Base-by-base conservation (phyloP, 2,888 invertebrate species). In the Oxyteleia sp. region DNA sequence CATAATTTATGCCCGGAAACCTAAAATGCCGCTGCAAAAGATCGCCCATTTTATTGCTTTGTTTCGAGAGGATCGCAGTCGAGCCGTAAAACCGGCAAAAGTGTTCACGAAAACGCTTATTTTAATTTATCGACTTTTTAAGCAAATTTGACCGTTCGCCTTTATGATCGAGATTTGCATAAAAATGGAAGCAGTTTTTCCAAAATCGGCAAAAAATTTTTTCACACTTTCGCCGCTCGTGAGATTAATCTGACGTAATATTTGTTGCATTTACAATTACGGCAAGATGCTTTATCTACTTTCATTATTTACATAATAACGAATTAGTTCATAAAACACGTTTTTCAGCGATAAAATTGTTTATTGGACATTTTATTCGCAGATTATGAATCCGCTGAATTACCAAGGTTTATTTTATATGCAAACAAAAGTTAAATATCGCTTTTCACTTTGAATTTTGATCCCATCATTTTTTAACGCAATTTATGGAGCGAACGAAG, bases 71-170 rank as follows among this genome's bases (percentile, higher is more conserved):
- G 35, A 64, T 74, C 35, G 63, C 20, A n/a, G 20, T 26, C 20
- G 15, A n/a, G 18, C 38, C 23, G 45, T 64, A 51, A 64, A 51
- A 51, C 15, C 32, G 18, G 57, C 16, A 75, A 66, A 66, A 75
- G 53, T 35, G 64, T 23, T 32, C 59, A 68, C 61, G 55, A 35
- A 61, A 68, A 66, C 68, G 76, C 53, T 53, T 53, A 63, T 68
- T 78, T 68, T 43, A 78, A 78, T 78, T 78, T 78, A 78, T 69
- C 43, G 78, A 78, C 53, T 68, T 78, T 78, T 78, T 78, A 78
- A 53, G 78, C 78, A 78, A 78, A 78, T 78, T 61, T 45, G 47
- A 59, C 26, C 4, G 13, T 43, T 68, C 51, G 59, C 29, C 63
- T 68, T 76, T 61, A 51, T 49, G 41, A n/a, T 41, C 32, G 11